A percentile compares a stretch with the other conserved stretches of the same genome.
Evolutionary conservation across 2,797 vertebrate genomes (phyloP).

Genomic region (Poeciliopsis paucimaculata): DNA sequence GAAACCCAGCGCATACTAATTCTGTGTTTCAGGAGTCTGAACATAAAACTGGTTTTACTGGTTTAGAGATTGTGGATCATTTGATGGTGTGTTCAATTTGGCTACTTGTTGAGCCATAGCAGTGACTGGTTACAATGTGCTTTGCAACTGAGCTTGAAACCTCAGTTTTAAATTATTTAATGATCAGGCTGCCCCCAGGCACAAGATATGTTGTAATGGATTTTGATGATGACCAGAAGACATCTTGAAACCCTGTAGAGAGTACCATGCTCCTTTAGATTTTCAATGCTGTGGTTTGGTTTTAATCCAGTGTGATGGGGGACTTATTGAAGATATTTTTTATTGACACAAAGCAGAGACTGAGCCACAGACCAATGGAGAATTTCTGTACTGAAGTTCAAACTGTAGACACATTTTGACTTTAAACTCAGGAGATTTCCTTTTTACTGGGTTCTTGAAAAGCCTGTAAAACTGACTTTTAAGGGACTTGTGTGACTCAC

Average conservation of each 20-base stretch:
- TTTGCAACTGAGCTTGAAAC: neutral
- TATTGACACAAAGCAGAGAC: neutral
- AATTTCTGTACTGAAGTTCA: neutral
- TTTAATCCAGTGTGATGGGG: neutral
- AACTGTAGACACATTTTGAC: neutral
- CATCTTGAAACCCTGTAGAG: neutral
- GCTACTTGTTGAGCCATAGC: neutral
- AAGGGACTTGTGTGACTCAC: slow-evolving; percentile 83
- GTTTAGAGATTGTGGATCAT: neutral
- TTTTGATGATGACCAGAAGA: neutral
- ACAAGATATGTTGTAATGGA: neutral
- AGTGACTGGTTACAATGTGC: neutral
- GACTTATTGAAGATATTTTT: neutral
- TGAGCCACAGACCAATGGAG: no score
- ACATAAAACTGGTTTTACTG: neutral
- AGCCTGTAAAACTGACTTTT: slow-evolving; percentile 15
- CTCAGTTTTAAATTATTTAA: neutral
- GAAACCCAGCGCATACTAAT: neutral
- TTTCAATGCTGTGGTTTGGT: neutral
- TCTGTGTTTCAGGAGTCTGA: neutral
- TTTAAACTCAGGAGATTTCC: neutral
- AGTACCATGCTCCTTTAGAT: neutral
- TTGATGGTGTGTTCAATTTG: neutral
- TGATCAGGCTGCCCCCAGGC: neutral
- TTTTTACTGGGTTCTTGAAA: slow-evolving; percentile 6